A percentile compares a stretch with the other conserved stretches of the same genome.
Evolutionary conservation across 2,888 invertebrate genomes (phyloP).

Genomic region (Drosophila formosana): DNA sequence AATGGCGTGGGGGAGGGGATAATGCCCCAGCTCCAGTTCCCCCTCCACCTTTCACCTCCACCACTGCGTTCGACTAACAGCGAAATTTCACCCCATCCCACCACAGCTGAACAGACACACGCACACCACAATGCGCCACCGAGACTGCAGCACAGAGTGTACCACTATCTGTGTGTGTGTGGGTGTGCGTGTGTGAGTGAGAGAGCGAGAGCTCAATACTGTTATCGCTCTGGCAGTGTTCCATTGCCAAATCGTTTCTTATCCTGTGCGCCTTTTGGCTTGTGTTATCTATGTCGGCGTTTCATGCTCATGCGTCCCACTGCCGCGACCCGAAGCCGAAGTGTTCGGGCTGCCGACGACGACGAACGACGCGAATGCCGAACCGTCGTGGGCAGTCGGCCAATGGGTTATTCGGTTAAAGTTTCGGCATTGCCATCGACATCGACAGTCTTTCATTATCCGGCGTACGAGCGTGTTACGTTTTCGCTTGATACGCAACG

Average conservation of each 20-base stretch:
- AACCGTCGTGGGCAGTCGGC: constrained; percentile 41
- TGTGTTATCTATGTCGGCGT: constrained; percentile 57
- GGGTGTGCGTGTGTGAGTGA: constrained; percentile 2
- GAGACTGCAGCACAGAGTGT: constrained; percentile 53
- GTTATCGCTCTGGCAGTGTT: constrained; percentile 68
- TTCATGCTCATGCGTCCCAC: constrained; percentile 47
- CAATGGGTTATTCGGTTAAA: constrained; percentile 59
- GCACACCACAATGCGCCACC: constrained; percentile 43
- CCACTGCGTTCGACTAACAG: background rate
- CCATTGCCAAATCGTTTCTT: constrained; percentile 65
- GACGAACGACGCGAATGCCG: constrained; percentile 4
- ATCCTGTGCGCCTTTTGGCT: constrained; percentile 60
- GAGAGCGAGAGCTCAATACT: constrained; percentile 32
- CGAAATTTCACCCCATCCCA: constrained; percentile 16
- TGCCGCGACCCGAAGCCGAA: constrained; percentile 33
- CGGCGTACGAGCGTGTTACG: constrained; percentile 69
- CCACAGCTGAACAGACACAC: background rate
- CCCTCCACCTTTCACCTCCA: background rate
- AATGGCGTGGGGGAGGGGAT: constrained; percentile 11
- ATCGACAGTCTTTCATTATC: constrained; percentile 71
- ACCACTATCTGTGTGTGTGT: background rate
- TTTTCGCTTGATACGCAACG: constrained; percentile 54
- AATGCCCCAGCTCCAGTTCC: background rate
- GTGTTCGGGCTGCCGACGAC: constrained; percentile 3
- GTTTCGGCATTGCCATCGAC: constrained; percentile 32